Conservation (phyloP, 2,113 vertebrate species). For the Labeo catla region DNA sequence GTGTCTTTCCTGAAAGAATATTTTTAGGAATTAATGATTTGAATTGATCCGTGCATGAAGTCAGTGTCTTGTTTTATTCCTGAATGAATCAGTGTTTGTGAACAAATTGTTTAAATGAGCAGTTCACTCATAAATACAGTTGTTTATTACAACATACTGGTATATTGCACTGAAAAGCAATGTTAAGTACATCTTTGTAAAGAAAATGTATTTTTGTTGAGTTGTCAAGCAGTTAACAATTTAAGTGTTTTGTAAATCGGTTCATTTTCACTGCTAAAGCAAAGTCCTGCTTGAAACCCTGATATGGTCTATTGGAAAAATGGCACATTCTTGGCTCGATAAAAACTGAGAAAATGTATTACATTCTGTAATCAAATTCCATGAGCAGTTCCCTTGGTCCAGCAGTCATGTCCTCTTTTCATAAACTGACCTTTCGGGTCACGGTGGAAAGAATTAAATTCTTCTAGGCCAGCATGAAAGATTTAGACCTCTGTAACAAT, state of each 20-base stretch:
- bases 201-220: background rate
- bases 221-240: background rate
- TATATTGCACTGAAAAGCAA: background rate
- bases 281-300: background rate
- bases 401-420: conserved; percentile 27
- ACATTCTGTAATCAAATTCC: conserved; percentile 33
- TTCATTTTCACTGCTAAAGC: background rate
- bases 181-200: background rate
- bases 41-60: no score
- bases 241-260: background rate
- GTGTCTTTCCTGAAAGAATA: no score
- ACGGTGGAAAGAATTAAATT: conserved; percentile 35
- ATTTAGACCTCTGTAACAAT: conserved; percentile 30
- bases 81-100: background rate
- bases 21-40: no score
- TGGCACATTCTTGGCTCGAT: conserved; percentile 36
- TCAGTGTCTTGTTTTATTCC: background rate
- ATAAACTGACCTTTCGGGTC: conserved; percentile 23
- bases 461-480: conserved; percentile 7
- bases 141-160: background rate
- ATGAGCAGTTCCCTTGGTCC: conserved; percentile 10
- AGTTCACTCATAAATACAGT: background rate
- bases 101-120: background rate
- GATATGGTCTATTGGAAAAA: conserved; percentile 34
- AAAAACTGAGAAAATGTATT: conserved; percentile 34